These are phyloP conservation scores for Siderastrea radians DNA, from an alignment of 92 coral and sea anemone genomes.

Conservation along the genomic window DNA sequence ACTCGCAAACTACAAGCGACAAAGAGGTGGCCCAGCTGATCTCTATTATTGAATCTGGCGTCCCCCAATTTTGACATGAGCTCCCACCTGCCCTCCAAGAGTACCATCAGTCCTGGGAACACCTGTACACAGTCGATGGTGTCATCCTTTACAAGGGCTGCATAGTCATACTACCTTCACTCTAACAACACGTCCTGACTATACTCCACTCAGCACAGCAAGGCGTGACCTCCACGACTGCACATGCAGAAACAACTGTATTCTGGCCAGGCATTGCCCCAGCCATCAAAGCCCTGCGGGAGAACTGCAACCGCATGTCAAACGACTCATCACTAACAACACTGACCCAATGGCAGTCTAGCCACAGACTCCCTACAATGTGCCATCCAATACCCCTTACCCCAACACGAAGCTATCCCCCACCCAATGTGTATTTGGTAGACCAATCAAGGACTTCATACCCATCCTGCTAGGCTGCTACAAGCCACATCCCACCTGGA, in stretches of 20 bases:
- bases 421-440: conserved; percentile 40
- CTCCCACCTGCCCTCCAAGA: conserved; percentile 64
- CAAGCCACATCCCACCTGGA: conserved; percentile 39
- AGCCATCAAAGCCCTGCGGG: conserved; percentile 51
- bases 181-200: conserved; percentile 29
- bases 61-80: conserved; percentile 60
- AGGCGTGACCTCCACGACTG: conserved; percentile 69
- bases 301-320: conserved; percentile 41
- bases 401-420: conserved; percentile 54
- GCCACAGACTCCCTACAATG: too few species aligned
- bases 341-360: too few species aligned
- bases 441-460: too few species aligned
- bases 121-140: conserved; percentile 63
- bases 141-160: conserved; percentile 63
- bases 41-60: conserved; percentile 52
- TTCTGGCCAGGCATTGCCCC: conserved; percentile 67
- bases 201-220: conserved; percentile 74
- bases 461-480: conserved; percentile 29
- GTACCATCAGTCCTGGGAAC: conserved; percentile 56
- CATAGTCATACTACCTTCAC: conserved; percentile 66
- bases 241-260: conserved; percentile 60
- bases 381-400: background rate
- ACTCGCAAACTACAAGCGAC: conserved; percentile 42
- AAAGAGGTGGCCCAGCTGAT: conserved; percentile 17
- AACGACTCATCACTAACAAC: too few species aligned